These are phyloP conservation scores for Tachina grossa DNA, from an alignment of 2,888 invertebrate genomes.

Conservation along the genomic window DNA sequence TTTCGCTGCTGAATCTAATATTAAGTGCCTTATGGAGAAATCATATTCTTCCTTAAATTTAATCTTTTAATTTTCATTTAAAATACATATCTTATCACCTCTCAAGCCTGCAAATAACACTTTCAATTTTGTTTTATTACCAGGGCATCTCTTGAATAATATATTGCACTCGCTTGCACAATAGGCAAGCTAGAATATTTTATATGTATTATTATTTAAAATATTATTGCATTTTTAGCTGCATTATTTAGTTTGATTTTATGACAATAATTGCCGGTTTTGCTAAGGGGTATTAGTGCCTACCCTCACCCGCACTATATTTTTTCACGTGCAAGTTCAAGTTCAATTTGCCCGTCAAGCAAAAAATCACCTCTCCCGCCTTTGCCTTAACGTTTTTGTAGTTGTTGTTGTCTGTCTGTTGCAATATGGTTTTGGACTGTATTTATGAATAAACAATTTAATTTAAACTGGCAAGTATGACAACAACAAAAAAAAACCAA, in stretches of 20 bases:
- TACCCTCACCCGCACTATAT: neutral
- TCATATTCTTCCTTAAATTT: neutral
- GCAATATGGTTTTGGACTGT: conserved; percentile 56
- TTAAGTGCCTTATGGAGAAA: no score
- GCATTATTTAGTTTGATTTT: conserved; percentile 51
- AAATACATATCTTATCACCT: neutral
- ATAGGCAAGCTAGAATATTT: conserved; percentile 13
- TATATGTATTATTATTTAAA: conserved; percentile 25
- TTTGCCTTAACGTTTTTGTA: neutral
- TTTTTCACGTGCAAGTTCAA: conserved; percentile 59
- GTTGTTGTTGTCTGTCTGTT: neutral
- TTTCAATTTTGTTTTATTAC: conserved; percentile 36
- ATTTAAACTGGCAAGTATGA: conserved; percentile 58
- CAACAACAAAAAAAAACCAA: conserved; percentile 8
- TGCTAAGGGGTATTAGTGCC: neutral
- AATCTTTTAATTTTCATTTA: neutral
- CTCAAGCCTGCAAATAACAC: neutral
- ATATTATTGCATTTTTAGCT: conserved; percentile 45
- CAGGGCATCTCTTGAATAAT: conserved; percentile 24
- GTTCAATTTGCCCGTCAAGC: conserved; percentile 59
- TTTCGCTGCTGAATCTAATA: no score
- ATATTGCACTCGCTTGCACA: neutral
- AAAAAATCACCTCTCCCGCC: conserved; percentile 2
- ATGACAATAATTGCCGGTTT: conserved; percentile 19
- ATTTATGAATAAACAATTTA: conserved; percentile 71